Conservation (phyloP, 2,113 vertebrate genomes). For the Pteruthius melanotis region DNA sequence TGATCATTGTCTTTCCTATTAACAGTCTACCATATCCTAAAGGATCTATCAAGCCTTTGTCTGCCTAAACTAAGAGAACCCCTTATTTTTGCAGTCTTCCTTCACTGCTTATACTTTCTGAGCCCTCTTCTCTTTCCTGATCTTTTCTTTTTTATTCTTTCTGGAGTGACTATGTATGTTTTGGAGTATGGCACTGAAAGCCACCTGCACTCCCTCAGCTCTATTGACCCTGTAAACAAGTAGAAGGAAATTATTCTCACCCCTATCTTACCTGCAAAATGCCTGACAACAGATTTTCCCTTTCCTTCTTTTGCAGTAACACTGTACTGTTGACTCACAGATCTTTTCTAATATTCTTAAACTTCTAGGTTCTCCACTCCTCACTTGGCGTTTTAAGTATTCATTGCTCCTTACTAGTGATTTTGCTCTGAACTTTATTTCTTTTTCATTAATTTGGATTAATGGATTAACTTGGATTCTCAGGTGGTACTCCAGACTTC, state of each 20-base stretch:
- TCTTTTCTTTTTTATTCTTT: not conserved
- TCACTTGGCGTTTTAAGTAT: not conserved
- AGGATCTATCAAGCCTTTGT: not conserved
- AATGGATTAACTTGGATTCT: not conserved
- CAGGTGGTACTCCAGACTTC: not conserved
- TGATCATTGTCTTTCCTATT: not conserved
- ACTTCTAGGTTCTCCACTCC: not conserved
- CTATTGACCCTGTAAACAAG: not conserved
- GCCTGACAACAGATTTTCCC: not conserved
- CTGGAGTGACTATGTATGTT: not conserved
- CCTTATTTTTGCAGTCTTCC: not conserved
- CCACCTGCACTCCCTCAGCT: not conserved
- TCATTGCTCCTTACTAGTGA: not conserved
- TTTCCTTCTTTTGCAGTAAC: not conserved
- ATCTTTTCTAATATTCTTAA: not conserved
- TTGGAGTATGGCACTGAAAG: not conserved
- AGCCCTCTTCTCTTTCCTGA: not conserved
- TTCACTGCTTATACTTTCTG: not conserved
- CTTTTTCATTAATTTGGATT: not conserved
- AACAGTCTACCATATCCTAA: not conserved
- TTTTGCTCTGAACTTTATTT: not conserved
- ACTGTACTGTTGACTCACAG: not conserved
- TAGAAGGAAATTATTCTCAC: not conserved
- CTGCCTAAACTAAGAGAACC: not conserved
- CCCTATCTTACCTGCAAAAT: not conserved